Evolutionary conservation across 2,113 vertebrate genomes (phyloP), one percentile per base, ranked within the genome.

Genomic region (Cyrtonyx montezumae): DNA sequence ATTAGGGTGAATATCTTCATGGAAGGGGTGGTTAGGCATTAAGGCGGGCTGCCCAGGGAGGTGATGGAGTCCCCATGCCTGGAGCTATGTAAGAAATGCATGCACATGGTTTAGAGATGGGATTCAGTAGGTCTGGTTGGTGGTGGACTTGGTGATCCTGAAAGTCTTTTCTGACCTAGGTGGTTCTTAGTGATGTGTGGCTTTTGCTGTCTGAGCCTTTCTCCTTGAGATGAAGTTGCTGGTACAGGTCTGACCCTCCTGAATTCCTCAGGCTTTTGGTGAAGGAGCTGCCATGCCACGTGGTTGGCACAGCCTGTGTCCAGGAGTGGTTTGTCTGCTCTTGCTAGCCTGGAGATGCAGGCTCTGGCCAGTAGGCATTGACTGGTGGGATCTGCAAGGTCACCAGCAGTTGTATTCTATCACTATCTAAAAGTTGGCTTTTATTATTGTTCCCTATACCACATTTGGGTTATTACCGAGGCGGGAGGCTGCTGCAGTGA

Each of bases 351-450:
- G 37, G 61, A 22, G n/a, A 34, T 59, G n/a, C 56, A 59, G 20
- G 56, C 36, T 28, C 36, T 26, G 23, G 36, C 59, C 8, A 36
- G 14, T 40, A 37, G 36, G 61, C 25, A 5, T 16, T 63, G 15
- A 25, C 36, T 63, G 61, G 61, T 40, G 61, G 61, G 25, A 63
- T 63, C 36, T 63, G 61, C 36, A 40, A 40, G 78, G 49, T 46
- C 11, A 1, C 0, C 1, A 85, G 59, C 11, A 1, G 45, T 51
- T 46, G 56, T 55, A 19, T 74, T 83, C 32, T 2, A 36, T 26
- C 2, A 55, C 69, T 59, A 62, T 70, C 56, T 51, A 9, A 61
- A 87, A 40, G 36, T n/a, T 5, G 4, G 17, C 68, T 78, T 70
- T 90, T 68, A 13, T 85, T 87, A 48, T 66, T 25, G 11, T 13